Percentiles rank a stretch among this genome's conserved stretches.
These are phyloP conservation scores for Crotalus tigris DNA, from an alignment of 2,113 vertebrate genomes.

Conservation along the genomic window DNA sequence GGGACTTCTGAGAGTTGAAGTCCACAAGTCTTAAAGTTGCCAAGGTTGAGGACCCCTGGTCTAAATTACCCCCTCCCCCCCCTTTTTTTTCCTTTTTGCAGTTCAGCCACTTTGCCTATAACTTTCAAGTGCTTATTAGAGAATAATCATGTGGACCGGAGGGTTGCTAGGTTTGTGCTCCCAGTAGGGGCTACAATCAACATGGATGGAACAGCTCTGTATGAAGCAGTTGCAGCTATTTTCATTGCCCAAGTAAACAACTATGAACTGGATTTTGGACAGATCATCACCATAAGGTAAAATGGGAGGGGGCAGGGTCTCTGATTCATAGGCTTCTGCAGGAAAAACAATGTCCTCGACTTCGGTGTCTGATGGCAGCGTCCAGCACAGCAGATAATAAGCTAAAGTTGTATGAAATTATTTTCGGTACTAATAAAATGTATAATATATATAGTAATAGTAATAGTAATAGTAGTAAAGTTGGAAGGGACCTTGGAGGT, in stretches of 20 bases:
- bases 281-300: slow-evolving; percentile 97
- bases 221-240: slow-evolving; percentile 94
- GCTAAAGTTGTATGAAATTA: background rate
- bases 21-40: no score
- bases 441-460: background rate
- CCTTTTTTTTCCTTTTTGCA: slow-evolving; percentile 51
- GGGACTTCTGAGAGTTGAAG: no score
- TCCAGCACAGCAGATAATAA: background rate
- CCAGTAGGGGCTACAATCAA: slow-evolving; percentile 96
- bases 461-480: no score
- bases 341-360: background rate
- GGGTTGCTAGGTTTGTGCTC: slow-evolving; percentile 92
- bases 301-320: background rate
- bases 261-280: slow-evolving; percentile 94
- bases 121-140: slow-evolving; percentile 99
- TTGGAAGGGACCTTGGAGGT: no score
- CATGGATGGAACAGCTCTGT: slow-evolving; percentile 94
- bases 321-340: background rate
- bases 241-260: slow-evolving; percentile 98
- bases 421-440: background rate
- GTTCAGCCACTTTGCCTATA: slow-evolving; percentile 96
- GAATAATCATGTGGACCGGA: slow-evolving; percentile 94
- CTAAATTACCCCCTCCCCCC: background rate
- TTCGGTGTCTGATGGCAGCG: background rate
- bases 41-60: no score